Evolutionary conservation across 2,888 invertebrate genomes (phyloP), one percentile per base, ranked within the genome.

Genomic region (Hoplodrina ambigua): DNA sequence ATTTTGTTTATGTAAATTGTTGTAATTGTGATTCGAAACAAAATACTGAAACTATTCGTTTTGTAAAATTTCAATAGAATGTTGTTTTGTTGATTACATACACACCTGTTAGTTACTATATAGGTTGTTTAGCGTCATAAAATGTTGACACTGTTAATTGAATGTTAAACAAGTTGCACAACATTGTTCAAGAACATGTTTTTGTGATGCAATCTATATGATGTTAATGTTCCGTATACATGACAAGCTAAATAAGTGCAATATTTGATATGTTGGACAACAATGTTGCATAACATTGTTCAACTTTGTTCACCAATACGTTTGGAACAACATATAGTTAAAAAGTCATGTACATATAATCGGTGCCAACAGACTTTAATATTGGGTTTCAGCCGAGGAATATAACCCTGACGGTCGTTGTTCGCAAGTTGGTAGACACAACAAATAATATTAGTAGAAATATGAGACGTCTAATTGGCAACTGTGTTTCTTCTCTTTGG

Each of bases 361-460:
- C 46, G 1, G 15, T 17, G n/a, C 30, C 11, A 46, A 33, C 17
- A 17, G 17, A 20, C 8, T 75, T 50, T 15, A 11, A 20, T 55
- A 69, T 75, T 7, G 1, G 25, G 44, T 55, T 68, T 11, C 37
- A 15, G 11, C 33, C 1, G 37, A 66, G 20, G 7, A 46, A 56
- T 41, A 20, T 56, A 20, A 46, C 30, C 46, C 17, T 5, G 13
- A 41, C 8, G 5, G 2, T 30, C 49, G n/a, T 25, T 49, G 20
- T 49, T 67, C 19, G 30, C 53, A 75, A 67, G 57, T 75, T 74
- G 0, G 37, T 75, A 60, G 75, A 60, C 76, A 60, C n/a, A 60
- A 69, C 55, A 56, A 73, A 73, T 73, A 75, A 60, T 56, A 52
- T 73, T 75, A 60, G 60, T 46, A 25, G 55, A 69, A 55, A 75